These are phyloP conservation scores for Sweltsa coloradensis DNA, from an alignment of 1,140 invertebrate genomes.

Conservation along the genomic window DNA sequence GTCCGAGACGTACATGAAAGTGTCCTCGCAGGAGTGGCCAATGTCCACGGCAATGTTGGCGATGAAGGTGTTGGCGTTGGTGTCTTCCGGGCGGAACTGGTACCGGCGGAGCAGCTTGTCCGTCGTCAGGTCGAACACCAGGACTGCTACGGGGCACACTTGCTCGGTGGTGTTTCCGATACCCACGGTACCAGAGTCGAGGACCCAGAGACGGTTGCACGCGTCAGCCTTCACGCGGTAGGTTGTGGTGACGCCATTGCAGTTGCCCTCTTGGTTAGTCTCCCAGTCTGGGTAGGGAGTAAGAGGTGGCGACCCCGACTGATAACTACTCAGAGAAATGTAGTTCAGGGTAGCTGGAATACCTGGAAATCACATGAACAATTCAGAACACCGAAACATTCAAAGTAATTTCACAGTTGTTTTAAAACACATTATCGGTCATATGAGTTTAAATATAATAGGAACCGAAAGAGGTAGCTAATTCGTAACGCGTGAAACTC, in stretches of 20 bases:
- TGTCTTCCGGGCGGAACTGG: conserved; percentile 53
- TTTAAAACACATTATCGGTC: too few relatives aligned
- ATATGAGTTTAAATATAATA: too few relatives aligned
- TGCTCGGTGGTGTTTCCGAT: conserved; percentile 44
- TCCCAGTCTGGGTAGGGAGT: conserved; percentile 64
- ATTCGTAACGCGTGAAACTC: too few relatives aligned
- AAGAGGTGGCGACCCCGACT: conserved; percentile 51
- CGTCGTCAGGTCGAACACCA: conserved; percentile 61
- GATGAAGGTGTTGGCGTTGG: conserved; percentile 62
- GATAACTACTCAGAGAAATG: conserved; percentile 47
- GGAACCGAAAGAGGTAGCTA: too few relatives aligned
- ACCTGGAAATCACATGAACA: conserved; percentile 42
- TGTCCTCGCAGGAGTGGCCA: conserved; percentile 58
- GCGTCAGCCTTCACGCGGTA: conserved; percentile 60
- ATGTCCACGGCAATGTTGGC: conserved; percentile 70
- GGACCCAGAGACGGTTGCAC: conserved; percentile 66
- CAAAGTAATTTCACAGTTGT: too few relatives aligned
- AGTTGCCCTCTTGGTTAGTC: conserved; percentile 59
- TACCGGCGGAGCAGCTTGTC: conserved; percentile 56
- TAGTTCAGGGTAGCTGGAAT: conserved; percentile 71
- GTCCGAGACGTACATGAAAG: conserved; percentile 67
- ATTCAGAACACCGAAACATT: too few relatives aligned
- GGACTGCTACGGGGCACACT: conserved; percentile 57
- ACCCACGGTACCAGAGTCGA: conserved; percentile 69
- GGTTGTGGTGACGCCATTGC: conserved; percentile 59